Evolutionary conservation across 2,888 invertebrate species (phyloP).

Genomic region (Nemotelus nigrinus): DNA sequence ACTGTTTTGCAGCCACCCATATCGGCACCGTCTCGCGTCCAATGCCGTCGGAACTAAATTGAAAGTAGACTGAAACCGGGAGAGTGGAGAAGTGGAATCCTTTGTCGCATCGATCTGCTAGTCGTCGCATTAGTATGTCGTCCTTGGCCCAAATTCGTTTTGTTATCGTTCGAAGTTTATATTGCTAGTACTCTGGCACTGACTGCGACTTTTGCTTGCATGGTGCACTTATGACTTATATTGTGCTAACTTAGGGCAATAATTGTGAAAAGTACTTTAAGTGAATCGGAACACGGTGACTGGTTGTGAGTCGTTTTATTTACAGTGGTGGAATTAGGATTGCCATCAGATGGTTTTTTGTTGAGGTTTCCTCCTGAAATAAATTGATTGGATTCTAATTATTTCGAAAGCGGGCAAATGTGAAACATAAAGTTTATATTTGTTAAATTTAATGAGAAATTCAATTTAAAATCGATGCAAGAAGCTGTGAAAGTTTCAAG

Average conservation of each 20-base stretch:
- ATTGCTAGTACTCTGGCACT: background rate
- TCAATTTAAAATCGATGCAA: too few relatives aligned
- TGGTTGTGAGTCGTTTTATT: too few relatives aligned
- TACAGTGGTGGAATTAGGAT: too few relatives aligned
- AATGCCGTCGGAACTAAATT: too few relatives aligned
- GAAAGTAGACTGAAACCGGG: conserved; percentile 8
- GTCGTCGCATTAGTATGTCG: conserved; percentile 11
- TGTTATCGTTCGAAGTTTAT: background rate
- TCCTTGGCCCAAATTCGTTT: conserved; percentile 14
- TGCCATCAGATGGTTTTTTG: too few relatives aligned
- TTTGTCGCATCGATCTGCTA: conserved; percentile 19
- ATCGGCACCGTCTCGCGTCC: conserved; percentile 13
- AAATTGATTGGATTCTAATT: too few relatives aligned
- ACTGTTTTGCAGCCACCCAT: background rate
- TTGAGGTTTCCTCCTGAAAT: too few relatives aligned
- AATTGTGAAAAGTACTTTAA: background rate
- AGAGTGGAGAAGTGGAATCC: conserved; percentile 1
- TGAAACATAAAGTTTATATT: too few relatives aligned
- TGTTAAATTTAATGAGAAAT: too few relatives aligned
- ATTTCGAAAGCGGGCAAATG: too few relatives aligned
- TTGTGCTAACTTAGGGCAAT: background rate
- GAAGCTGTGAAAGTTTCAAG: too few relatives aligned
- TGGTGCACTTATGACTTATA: background rate
- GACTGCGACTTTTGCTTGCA: background rate
- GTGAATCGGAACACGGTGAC: background rate